Evolutionary conservation across 1,140 invertebrate genomes (phyloP).

Genomic region (Linepithema humile): DNA sequence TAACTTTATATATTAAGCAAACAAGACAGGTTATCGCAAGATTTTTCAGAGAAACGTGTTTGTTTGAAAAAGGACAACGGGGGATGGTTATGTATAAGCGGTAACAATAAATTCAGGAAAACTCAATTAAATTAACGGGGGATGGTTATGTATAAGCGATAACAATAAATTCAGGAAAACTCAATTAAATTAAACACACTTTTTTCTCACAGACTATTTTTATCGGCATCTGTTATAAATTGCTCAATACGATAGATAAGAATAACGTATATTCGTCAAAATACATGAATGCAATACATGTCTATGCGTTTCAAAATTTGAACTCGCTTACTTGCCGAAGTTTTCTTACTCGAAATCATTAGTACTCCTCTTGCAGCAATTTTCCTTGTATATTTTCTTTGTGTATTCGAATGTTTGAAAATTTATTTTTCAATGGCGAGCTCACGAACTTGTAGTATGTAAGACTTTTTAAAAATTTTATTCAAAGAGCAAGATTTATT

Average conservation of each 20-base stretch:
- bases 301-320: not conserved
- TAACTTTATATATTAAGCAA: slow-evolving; percentile 18
- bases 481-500: not conserved
- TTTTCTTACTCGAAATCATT: not conserved
- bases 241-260: not conserved
- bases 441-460: too few species aligned
- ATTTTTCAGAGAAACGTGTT: slow-evolving; percentile 17
- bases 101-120: too few species aligned
- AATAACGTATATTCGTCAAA: not conserved
- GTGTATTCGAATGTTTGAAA: not conserved
- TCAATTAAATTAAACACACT: not conserved
- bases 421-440: too few species aligned
- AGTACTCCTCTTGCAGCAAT: too few species aligned
- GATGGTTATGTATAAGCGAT: too few species aligned
- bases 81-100: too few species aligned
- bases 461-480: not conserved
- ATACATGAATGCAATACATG: not conserved
- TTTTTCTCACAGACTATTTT: not conserved
- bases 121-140: too few species aligned
- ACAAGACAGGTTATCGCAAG: not conserved
- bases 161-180: not conserved
- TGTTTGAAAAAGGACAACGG: too few species aligned
- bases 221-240: not conserved
- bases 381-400: too few species aligned
- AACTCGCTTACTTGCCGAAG: not conserved